These are phyloP conservation scores for Gyps fulvus DNA, from an alignment of 2,113 vertebrate species.

Conservation along the genomic window DNA sequence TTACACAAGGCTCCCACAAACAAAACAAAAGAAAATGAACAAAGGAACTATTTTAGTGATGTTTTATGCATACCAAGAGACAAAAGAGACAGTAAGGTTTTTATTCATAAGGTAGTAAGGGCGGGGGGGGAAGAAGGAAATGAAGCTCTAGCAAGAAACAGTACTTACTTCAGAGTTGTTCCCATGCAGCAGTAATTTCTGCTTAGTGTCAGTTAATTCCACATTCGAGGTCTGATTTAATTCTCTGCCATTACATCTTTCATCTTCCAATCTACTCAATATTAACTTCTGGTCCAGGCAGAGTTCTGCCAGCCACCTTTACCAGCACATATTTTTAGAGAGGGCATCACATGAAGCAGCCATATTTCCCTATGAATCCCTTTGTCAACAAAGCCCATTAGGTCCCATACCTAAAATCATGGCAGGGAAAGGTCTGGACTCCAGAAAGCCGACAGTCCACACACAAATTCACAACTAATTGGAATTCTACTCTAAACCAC, in stretches of 20 bases:
- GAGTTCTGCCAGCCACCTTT: neutral
- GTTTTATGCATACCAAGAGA: conserved; percentile 38
- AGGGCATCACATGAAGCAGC: neutral
- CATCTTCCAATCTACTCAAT: neutral
- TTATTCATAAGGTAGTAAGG: conserved; percentile 37
- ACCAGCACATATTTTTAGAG: rapidly evolving
- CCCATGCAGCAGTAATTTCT: neutral
- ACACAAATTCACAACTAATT: no score
- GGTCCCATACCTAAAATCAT: neutral
- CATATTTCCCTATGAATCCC: neutral
- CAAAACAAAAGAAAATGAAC: conserved; percentile 25
- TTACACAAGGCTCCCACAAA: conserved; percentile 26
- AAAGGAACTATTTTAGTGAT: conserved; percentile 12
- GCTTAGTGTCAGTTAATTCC: neutral
- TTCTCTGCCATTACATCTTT: neutral
- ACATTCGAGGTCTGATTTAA: neutral
- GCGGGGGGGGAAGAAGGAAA: neutral
- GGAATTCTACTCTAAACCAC: neutral
- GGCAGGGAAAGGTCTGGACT: neutral
- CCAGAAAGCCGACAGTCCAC: neutral
- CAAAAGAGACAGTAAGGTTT: conserved; percentile 25
- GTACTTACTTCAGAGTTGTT: neutral
- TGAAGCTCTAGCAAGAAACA: neutral
- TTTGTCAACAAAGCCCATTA: rapidly evolving
- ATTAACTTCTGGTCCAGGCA: neutral